Evolutionary conservation across 2,113 vertebrate species (phyloP).

Genomic region (Rhadina sibilatrix): DNA sequence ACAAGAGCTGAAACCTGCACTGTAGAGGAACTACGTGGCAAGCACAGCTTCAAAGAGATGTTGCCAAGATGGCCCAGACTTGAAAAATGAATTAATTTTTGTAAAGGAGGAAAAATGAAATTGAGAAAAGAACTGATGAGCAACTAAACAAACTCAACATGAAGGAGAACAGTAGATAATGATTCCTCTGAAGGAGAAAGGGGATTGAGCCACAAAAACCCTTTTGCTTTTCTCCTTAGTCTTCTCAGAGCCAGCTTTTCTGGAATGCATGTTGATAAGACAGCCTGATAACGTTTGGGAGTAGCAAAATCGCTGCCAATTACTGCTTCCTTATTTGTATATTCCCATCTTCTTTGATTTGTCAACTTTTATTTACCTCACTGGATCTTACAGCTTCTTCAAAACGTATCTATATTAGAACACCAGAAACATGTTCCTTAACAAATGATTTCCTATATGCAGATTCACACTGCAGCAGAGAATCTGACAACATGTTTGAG

Average conservation of each 20-base stretch:
- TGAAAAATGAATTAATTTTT: neutral
- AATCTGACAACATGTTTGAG: neutral
- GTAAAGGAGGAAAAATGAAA: neutral
- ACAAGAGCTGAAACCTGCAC: neutral
- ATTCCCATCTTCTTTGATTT: neutral
- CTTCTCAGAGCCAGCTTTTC: neutral
- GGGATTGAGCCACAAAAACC: neutral
- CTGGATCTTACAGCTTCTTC: neutral
- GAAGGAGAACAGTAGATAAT: neutral
- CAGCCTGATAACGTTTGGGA: neutral
- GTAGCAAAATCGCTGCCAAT: neutral
- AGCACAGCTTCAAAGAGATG: neutral
- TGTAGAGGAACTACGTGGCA: neutral
- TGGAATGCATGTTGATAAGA: neutral
- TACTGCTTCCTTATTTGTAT: neutral
- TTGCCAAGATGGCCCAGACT: neutral
- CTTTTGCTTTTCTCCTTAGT: neutral
- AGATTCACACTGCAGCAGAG: neutral
- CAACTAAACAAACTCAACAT: neutral
- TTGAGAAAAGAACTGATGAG: neutral
- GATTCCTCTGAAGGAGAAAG: neutral
- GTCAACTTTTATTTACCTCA: neutral
- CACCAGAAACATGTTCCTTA: neutral
- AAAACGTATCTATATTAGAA: neutral
- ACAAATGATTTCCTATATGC: neutral